These are phyloP conservation scores for Pinna nobilis DNA, from an alignment of 1,140 invertebrate species.

Conservation along the genomic window DNA sequence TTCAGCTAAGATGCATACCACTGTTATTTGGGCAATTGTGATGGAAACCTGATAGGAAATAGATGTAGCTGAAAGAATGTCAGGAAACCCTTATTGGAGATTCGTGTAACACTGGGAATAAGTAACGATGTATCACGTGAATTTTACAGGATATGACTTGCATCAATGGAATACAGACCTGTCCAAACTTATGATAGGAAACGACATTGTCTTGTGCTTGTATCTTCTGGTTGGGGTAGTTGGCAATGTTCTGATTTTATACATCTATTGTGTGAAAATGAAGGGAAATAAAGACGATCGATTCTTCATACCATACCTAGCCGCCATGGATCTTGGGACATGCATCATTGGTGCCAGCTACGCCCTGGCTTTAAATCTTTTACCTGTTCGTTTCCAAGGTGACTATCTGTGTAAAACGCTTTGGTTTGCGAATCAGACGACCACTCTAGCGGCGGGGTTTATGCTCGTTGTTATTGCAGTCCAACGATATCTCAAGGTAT, in stretches of 20 bases:
- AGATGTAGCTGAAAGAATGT: no score
- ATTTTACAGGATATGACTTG: no score
- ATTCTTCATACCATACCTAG: conserved; percentile 40
- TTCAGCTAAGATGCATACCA: no score
- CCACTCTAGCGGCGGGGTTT: conserved; percentile 17
- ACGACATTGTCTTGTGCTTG: conserved; percentile 18
- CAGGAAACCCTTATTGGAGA: no score
- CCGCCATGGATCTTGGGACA: conserved; percentile 28
- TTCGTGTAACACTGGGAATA: no score
- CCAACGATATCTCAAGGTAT: conserved; percentile 36
- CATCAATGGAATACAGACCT: conserved; percentile 23
- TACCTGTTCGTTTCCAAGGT: conserved; percentile 29
- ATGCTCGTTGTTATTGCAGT: conserved; percentile 37
- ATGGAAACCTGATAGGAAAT: no score
- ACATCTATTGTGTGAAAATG: conserved; percentile 32
- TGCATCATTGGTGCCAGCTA: conserved; percentile 21
- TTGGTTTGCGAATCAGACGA: conserved; percentile 31
- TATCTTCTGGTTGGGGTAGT: conserved; percentile 27
- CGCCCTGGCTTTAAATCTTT: conserved; percentile 36
- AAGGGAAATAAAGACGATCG: conserved; percentile 32
- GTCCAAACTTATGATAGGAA: conserved; percentile 7
- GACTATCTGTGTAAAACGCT: conserved; percentile 31
- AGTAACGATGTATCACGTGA: no score
- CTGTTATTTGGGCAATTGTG: no score
- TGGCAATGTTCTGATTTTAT: conserved; percentile 35